A percentile compares a stretch with the other conserved stretches of the same genome.
These are phyloP conservation scores for Salminus brasiliensis DNA, from an alignment of 2,113 vertebrate genomes.

Conservation along the genomic window DNA sequence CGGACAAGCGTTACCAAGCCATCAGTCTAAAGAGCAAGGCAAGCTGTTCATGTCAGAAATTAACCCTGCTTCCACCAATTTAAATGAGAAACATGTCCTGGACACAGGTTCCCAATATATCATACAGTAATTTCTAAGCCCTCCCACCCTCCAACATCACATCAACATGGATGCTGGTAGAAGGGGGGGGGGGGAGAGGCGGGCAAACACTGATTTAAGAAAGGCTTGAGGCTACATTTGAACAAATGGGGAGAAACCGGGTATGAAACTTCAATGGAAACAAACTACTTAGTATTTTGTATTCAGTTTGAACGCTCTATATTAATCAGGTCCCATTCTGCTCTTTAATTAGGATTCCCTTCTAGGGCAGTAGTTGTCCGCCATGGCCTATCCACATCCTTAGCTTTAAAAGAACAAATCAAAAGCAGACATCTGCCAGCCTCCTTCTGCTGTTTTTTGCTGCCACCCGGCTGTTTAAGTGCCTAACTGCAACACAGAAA, in stretches of 20 bases:
- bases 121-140: conserved; percentile 10
- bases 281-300: not conserved
- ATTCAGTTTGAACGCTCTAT: not conserved
- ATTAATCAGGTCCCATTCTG: not conserved
- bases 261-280: not conserved
- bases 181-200: conserved; percentile 49
- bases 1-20: not conserved
- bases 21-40: conserved; percentile 19
- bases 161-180: conserved; percentile 52
- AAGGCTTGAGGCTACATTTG: conserved; percentile 43
- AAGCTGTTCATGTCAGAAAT: conserved; percentile 26
- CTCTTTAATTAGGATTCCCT: not conserved
- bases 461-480: conserved; percentile 28
- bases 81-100: not conserved
- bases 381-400: no score
- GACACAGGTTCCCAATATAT: conserved; percentile 28
- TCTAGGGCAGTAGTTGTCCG: not conserved
- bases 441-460: not conserved
- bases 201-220: conserved; percentile 71
- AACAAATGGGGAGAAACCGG: not conserved
- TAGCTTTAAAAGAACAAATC: not conserved
- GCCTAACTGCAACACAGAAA: not conserved
- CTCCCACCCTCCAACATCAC: conserved; percentile 38
- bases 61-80: conserved; percentile 37
- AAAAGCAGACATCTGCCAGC: not conserved